Evolutionary conservation across 2,797 vertebrate genomes (phyloP), one percentile per base, ranked within the genome.

Genomic region (Nannoperca australis): DNA sequence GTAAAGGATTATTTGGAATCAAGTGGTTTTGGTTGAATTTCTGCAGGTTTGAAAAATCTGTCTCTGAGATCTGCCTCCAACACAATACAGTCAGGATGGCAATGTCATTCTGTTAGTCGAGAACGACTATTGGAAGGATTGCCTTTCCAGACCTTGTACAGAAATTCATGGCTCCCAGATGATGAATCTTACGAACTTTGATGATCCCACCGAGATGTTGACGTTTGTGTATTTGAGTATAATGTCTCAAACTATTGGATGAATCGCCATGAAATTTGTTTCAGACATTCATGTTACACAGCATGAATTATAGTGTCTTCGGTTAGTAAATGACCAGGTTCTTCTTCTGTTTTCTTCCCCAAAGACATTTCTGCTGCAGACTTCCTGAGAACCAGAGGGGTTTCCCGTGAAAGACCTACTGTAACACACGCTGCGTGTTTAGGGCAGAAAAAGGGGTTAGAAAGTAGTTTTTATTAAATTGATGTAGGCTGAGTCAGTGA

Each of bases 401-500:
- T 54, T 79, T 81, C 60, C 62, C 49, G 12, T 7, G 15, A 42
- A 51, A 73, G 22, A 38, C 50, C 7, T 45, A 7, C 42, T 62
- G 42, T 49, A 65, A 58, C 40, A 59, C 60, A 79, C 34, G 4
- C 3, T 13, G 24, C 30, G 5, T 62, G 24, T 68, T 61, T 40
- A 34, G 36, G n/a, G 27, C 32, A 56, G 8, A 47, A 63, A 13
- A 27, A 27, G 24, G 24, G 24, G 24, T 27, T 27, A 27, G 24
- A 27, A 27, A 27, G 24, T 27, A 27, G 24, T 27, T 27, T 27
- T 27, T 27, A 27, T 27, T 64, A 74, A 71, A 63, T 64, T 11
- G 17, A 50, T 42, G 42, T 24, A 13, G 42, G 13, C 44, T 18
- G 34, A 70, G 27, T 76, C 62, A 30, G 32, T 40, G 36, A 72